A percentile compares a stretch with the other conserved stretches of the same genome.
Evolutionary conservation across 2,888 invertebrate species (phyloP).

Genomic region (Eupeodes luniger): DNA sequence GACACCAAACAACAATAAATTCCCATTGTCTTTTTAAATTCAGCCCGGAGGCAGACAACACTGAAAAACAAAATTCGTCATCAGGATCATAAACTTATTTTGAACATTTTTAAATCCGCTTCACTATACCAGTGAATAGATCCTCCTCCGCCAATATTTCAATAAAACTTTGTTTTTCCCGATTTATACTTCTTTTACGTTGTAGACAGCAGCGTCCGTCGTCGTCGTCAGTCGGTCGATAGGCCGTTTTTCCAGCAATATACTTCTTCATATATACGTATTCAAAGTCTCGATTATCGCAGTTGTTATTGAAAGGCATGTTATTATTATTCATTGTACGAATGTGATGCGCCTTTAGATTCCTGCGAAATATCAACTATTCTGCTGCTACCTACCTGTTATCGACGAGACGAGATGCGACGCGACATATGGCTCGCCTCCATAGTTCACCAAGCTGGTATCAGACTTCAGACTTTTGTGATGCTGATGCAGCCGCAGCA

Average conservation of each 20-base stretch:
- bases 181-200: background rate
- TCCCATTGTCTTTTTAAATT: background rate
- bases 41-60: background rate
- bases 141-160: constrained; percentile 5
- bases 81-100: constrained; percentile 5
- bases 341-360: background rate
- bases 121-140: background rate
- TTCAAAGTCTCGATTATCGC: constrained; percentile 19
- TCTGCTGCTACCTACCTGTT: background rate
- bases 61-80: background rate
- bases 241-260: background rate
- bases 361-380: background rate
- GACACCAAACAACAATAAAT: constrained; percentile 39
- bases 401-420: background rate
- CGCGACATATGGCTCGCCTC: constrained; percentile 30
- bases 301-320: background rate
- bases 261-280: background rate
- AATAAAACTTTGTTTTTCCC: background rate
- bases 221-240: too few relatives aligned
- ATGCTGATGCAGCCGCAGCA: background rate
- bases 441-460: background rate
- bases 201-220: too few relatives aligned
- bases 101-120: background rate
- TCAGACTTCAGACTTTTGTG: constrained; percentile 5
- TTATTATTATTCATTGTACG: background rate